Evolutionary conservation across 2,888 invertebrate species (phyloP), one percentile per base, ranked within the genome.

Genomic region (Dorcus hopei): DNA sequence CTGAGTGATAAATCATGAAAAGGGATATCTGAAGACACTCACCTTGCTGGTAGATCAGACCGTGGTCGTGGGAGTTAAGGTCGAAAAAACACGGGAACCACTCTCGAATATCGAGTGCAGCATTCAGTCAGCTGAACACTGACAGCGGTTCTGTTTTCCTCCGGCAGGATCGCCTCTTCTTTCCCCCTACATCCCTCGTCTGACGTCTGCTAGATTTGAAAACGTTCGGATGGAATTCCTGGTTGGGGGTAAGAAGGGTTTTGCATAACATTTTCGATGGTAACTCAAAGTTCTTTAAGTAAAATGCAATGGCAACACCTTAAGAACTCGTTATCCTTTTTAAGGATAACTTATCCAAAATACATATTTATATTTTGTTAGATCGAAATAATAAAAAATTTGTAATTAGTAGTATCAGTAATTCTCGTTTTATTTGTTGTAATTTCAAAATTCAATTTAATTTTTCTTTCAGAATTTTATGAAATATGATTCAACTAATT

Each of bases 251-350:
- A 77, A 0, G 33, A 77, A 48, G 68, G 68, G 63, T 80, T 84
- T 62, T 86, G 85, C 9, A 58, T 82, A 67, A 78, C 33, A 85
- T 89, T 65, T 85, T 87, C 1, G 51, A 81, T 1, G 87, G 87
- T 72, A 87, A 87, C 72, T 83, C 26, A 33, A 19, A 19, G 26
- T 33, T 33, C 5, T 33, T 33, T 33, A 33, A 33, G 26, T 33
- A 33, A 33, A 33, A 33, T 33, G 3, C 6, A 7, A 33, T 33
- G 6, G 1, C 26, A 7, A 33, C 5, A 33, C 26, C 5, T 33
- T 33, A 33, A 19, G 19, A 19, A 19, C 2, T 19, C 2, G 5
- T 33, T 33, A 6, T 33, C 6, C 6, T 33, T 33, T 33, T 7
- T 33, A 33, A 19, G 26, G 26, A 7, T 33, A 33, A 33, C 26